Percentiles rank a stretch among this genome's conserved stretches.
These are phyloP conservation scores for Vidua chalybeata DNA, from an alignment of 2,113 vertebrate species.

Conservation along the genomic window DNA sequence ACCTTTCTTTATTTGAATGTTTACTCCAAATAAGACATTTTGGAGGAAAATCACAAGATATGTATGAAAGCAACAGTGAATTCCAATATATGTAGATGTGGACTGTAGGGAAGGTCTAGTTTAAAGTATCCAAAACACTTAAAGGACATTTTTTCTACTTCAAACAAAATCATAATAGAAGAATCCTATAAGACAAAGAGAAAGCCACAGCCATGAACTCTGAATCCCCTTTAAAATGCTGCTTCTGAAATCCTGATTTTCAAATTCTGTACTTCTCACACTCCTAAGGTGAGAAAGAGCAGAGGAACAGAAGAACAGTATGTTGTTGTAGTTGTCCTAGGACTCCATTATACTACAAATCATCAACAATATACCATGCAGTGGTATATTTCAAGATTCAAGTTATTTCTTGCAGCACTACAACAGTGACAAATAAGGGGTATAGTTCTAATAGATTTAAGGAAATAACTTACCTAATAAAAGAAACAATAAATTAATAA, in stretches of 20 bases:
- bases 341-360: not conserved
- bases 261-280: not conserved
- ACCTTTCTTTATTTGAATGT: not conserved
- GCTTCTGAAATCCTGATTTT: not conserved
- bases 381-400: not conserved
- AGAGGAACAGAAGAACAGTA: not conserved
- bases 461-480: not conserved
- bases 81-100: not conserved
- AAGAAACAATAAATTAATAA: too few species aligned
- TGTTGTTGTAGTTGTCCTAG: not conserved
- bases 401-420: not conserved
- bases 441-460: not conserved
- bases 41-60: not conserved
- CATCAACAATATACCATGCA: not conserved
- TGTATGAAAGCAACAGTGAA: not conserved
- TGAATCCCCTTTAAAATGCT: not conserved
- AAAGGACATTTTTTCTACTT: not conserved
- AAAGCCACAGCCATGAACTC: not conserved
- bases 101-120: not conserved
- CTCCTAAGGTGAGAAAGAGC: not conserved
- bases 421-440: not conserved
- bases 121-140: not conserved
- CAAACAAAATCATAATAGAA: not conserved
- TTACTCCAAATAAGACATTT: not conserved
- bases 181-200: not conserved